Conservation (phyloP, 2,888 invertebrate species). For the Cremastinae sp. region DNA sequence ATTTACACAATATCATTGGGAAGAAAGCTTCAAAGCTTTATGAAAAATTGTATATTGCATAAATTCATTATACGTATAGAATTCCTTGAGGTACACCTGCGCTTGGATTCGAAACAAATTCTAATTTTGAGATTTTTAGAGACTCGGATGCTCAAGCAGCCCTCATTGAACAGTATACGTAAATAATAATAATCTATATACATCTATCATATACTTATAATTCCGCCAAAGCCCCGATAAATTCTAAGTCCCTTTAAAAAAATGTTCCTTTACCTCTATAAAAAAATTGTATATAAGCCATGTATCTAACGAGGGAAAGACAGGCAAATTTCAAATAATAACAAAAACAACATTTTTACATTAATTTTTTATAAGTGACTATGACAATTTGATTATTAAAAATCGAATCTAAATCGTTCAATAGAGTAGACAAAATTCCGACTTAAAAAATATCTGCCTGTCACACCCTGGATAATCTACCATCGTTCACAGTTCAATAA, state of each 20-base stretch:
- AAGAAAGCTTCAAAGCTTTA: constrained; percentile 28
- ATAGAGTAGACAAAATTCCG: neutral
- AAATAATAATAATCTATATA: constrained; percentile 18
- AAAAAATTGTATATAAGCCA: constrained; percentile 12
- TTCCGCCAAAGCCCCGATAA: constrained; percentile 29
- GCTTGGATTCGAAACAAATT: too few relatives aligned
- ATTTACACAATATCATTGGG: constrained; percentile 26
- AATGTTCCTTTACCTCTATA: constrained; percentile 29
- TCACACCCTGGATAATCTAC: neutral
- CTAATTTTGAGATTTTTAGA: too few relatives aligned
- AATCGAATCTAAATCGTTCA: neutral
- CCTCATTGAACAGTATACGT: too few relatives aligned
- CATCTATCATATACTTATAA: constrained; percentile 36
- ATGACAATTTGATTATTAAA: neutral
- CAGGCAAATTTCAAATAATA: constrained; percentile 1
- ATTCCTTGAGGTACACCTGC: too few relatives aligned
- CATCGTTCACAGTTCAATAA: constrained; percentile 1
- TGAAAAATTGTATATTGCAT: constrained; percentile 33
- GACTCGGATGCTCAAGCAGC: neutral
- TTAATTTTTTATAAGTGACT: neutral
- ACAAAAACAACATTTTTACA: neutral
- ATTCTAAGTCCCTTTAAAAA: constrained; percentile 26
- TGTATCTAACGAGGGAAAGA: constrained; percentile 9
- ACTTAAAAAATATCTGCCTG: constrained; percentile 3
- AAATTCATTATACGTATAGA: constrained; percentile 19